Base-by-base conservation (phyloP, 2,888 invertebrate species). In the Patella depressa region DNA sequence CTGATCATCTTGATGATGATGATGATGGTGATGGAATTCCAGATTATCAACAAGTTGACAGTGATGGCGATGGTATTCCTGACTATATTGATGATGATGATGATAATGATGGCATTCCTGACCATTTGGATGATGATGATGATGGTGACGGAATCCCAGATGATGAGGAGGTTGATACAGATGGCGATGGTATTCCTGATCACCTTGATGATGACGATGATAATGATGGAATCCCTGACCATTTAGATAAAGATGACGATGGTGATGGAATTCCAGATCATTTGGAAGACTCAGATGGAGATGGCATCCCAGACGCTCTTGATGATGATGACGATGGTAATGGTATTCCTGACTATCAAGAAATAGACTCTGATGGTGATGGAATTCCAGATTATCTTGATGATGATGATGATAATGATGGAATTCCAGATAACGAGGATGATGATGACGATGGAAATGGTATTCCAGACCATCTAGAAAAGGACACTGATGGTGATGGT, bases 21-120 rank as follows among this genome's bases (percentile, higher is more conserved):
- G 82, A 80, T 73, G 87, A 89, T 76, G 85, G 84, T 54, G 90
- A 91, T 83, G 89, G 89, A 3, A 87, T 89, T 69, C 89, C 89
- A 15, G 88, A 89, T 77, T 75, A 86, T 19, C 73, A 82, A 57
- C 77, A 75, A 73, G 78, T 79, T 15, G 80, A 81, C 75, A 81
- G 79, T 19, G 85, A 86, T 76, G 82, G 86, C 9, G 87, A 89
- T 80, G 88, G 88, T 11, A 87, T 89, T 15, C 88, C 88, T 24
- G 88, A 89, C 80, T 73, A 85, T 69, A 29, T 77, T 45, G 85
- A 85, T 54, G 79, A 80, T 24, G 86, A 86, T 77, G 78, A 78
- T 71, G 84, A 84, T 78, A 80, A 76, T 45, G 80, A 83, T 73
- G 86, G 85, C 5, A 83, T 84, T 34, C 86, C 85, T 3, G 83